These are phyloP conservation scores for Drosophila nebulosa DNA, from an alignment of 1,140 invertebrate genomes.

Conservation along the genomic window DNA sequence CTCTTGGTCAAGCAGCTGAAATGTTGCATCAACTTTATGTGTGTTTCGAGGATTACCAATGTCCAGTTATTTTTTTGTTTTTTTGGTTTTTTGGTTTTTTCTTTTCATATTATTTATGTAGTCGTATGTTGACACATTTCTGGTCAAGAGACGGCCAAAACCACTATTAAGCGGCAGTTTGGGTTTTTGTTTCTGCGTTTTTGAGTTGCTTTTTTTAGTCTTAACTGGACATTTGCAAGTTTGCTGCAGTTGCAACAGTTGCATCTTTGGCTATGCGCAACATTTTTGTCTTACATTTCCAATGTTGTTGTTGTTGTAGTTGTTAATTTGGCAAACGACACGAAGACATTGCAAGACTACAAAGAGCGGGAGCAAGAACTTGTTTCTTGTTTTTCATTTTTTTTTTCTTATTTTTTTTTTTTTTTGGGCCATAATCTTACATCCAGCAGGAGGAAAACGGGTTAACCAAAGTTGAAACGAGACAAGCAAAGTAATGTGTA, in stretches of 20 bases:
- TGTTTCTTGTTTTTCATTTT: constrained; percentile 27
- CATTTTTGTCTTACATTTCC: constrained; percentile 29
- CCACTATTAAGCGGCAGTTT: constrained; percentile 3
- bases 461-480: constrained; percentile 36
- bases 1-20: background rate
- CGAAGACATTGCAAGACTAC: constrained; percentile 1
- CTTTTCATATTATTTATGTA: background rate
- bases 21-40: background rate
- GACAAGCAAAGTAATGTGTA: constrained; percentile 28
- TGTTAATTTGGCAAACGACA: constrained; percentile 41
- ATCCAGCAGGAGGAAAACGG: constrained; percentile 26
- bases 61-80: background rate
- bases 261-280: constrained; percentile 46
- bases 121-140: constrained; percentile 43
- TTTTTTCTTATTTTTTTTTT: background rate
- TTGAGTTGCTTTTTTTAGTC: background rate
- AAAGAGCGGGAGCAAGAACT: constrained; percentile 44
- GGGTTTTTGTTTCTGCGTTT: background rate
- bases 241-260: constrained; percentile 23
- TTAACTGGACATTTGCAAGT: constrained; percentile 39
- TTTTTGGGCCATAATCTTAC: background rate
- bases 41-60: background rate
- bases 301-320: no score
- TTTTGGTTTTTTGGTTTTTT: no score
- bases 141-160: constrained; percentile 18